These are phyloP conservation scores for Alaudala cheleensis DNA, from an alignment of 2,113 vertebrate species.

Conservation along the genomic window DNA sequence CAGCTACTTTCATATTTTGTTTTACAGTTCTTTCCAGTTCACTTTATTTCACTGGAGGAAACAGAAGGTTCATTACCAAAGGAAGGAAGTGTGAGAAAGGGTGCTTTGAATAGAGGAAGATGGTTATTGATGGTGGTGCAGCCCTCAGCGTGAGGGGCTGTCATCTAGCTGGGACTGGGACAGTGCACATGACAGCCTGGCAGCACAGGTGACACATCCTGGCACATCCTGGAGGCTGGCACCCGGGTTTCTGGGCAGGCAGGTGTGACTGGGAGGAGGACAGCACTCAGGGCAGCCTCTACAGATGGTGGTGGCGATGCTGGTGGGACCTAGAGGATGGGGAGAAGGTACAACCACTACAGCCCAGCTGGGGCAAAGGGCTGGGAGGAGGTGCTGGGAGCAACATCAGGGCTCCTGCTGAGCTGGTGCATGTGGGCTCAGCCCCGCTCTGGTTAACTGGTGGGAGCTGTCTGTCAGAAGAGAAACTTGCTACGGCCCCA, in stretches of 20 bases:
- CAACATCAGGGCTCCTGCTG: neutral
- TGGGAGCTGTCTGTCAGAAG: neutral
- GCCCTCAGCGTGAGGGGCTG: neutral
- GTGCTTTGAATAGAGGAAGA: neutral
- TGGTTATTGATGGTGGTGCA: accelerated
- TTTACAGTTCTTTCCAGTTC: conserved; percentile 4
- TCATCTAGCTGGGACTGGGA: neutral
- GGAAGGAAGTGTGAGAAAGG: neutral
- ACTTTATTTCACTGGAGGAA: conserved; percentile 39
- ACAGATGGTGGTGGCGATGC: accelerated
- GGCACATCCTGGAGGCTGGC: neutral
- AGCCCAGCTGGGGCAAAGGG: accelerated
- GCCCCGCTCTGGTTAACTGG: accelerated
- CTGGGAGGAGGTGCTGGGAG: neutral
- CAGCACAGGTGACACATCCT: neutral
- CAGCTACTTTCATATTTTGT: neutral
- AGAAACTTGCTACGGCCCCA: neutral
- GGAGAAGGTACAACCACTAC: neutral
- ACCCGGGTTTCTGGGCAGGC: accelerated
- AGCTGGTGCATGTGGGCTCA: accelerated
- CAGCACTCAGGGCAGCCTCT: accelerated
- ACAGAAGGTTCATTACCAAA: neutral
- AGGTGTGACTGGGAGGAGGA: neutral
- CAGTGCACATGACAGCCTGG: neutral
- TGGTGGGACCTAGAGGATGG: too few species aligned